A percentile compares a stretch with the other conserved stretches of the same genome.
phyloP scores from a whole-genome alignment of 1,140 invertebrate genomes.

The Drosophila ercepeae region DNA sequence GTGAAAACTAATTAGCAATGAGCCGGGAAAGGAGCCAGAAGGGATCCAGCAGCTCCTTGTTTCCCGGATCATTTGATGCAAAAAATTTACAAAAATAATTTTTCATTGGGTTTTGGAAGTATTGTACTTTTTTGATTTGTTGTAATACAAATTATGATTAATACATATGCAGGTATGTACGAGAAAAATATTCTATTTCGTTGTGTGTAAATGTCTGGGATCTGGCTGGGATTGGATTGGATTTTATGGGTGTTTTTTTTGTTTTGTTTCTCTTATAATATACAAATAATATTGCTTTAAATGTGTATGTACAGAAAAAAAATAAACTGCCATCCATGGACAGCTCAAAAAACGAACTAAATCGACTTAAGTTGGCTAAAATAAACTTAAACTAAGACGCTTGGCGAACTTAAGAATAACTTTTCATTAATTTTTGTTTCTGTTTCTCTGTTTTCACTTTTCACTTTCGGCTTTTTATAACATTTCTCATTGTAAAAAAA shows the following conservation, averaged over 20 bases:
- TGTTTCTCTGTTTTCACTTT: slow-evolving; percentile 33
- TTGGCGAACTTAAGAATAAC: slow-evolving; percentile 72
- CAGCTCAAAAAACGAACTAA: slow-evolving; percentile 34
- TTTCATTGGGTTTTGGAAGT: slow-evolving; percentile 38
- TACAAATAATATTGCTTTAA: slow-evolving; percentile 44
- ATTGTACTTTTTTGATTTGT: slow-evolving; percentile 25
- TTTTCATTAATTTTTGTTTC: slow-evolving; percentile 48
- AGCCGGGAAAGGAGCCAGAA: slow-evolving; percentile 28
- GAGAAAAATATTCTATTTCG: slow-evolving; percentile 25
- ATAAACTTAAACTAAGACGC: slow-evolving; percentile 72
- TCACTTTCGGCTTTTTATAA: slow-evolving; percentile 33
- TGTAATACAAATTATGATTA: slow-evolving; percentile 31
- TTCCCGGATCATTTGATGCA: slow-evolving; percentile 64
- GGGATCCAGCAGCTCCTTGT: not conserved
- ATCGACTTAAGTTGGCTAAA: slow-evolving; percentile 38
- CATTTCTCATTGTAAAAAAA: slow-evolving; percentile 68
- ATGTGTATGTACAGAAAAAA: slow-evolving; percentile 24
- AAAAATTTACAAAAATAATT: slow-evolving; percentile 79
- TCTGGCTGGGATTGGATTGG: slow-evolving; percentile 18
- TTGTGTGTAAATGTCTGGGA: slow-evolving; percentile 11
- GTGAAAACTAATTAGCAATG: slow-evolving; percentile 83
- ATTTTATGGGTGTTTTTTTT: slow-evolving; percentile 5
- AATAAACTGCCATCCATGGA: slow-evolving; percentile 22
- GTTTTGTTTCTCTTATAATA: slow-evolving; percentile 22
- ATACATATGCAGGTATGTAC: slow-evolving; percentile 16